A percentile compares a stretch with the other conserved stretches of the same genome.
These are phyloP conservation scores for Coecobrya sp. DNA, from an alignment of 2,888 invertebrate species.

Conservation along the genomic window DNA sequence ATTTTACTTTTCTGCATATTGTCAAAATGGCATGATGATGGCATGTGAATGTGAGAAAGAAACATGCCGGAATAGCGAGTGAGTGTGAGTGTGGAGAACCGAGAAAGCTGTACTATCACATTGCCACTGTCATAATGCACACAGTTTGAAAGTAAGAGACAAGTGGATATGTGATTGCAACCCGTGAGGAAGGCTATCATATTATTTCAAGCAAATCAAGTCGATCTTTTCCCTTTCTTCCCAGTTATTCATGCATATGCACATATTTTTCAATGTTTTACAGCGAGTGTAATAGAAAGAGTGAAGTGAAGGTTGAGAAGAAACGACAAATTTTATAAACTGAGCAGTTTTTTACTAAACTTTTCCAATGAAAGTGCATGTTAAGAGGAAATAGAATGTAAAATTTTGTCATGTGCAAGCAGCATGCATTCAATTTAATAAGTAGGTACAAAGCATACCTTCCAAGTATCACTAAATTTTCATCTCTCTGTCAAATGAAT, in stretches of 20 bases:
- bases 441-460: no score
- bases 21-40: neutral
- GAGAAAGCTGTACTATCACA: slow-evolving; percentile 7
- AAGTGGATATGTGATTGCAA: neutral
- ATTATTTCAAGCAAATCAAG: slow-evolving; percentile 39
- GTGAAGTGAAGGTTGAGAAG: neutral
- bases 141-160: slow-evolving; percentile 19
- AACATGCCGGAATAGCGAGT: neutral
- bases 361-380: neutral
- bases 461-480: no score
- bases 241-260: neutral
- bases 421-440: neutral
- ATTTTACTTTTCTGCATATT: neutral
- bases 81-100: neutral
- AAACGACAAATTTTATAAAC: neutral
- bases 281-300: neutral
- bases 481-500: no score
- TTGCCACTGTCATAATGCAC: slow-evolving; percentile 38
- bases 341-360: neutral
- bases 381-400: neutral
- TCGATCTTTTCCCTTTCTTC: neutral
- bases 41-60: neutral
- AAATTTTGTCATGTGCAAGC: neutral
- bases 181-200: neutral
- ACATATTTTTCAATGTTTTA: neutral